A percentile compares a stretch with the other conserved stretches of the same genome.
These are phyloP conservation scores for Scaptomyza cyrtandrae DNA, from an alignment of 2,888 invertebrate genomes.

Conservation along the genomic window DNA sequence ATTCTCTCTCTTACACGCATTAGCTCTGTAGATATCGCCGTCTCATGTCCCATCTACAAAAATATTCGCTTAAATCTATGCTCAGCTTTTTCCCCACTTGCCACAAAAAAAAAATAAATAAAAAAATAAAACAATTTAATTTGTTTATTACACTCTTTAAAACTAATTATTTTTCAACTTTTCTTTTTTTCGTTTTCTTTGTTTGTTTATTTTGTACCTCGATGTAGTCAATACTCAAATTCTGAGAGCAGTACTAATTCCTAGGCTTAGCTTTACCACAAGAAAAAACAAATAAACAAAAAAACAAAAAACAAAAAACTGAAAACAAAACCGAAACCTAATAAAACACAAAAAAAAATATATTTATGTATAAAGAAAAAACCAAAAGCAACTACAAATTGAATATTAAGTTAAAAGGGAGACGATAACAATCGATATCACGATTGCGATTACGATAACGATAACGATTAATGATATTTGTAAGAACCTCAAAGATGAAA, in stretches of 20 bases:
- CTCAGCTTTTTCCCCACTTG: conserved; percentile 18
- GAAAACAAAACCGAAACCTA: conserved; percentile 24
- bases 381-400: conserved; percentile 19
- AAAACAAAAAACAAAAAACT: too few species aligned
- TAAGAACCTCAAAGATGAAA: conserved; percentile 5
- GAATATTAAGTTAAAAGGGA: conserved; percentile 17
- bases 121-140: conserved; percentile 13
- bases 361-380: conserved; percentile 26
- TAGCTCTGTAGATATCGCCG: not conserved
- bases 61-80: conserved; percentile 16
- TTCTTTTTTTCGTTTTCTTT: conserved; percentile 63
- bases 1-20: conserved; percentile 21
- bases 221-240: conserved; percentile 80
- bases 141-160: conserved; percentile 44
- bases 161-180: conserved; percentile 63
- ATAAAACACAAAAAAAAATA: conserved; percentile 30
- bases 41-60: conserved; percentile 19
- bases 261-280: conserved; percentile 62
- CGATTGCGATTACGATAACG: conserved; percentile 8
- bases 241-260: conserved; percentile 76
- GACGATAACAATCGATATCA: conserved; percentile 15
- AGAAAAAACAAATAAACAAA: conserved; percentile 11
- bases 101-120: not conserved
- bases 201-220: conserved; percentile 41
- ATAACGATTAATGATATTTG: not conserved